Conservation (phyloP, 2,797 vertebrate species). For the Xerus rutilus region DNA sequence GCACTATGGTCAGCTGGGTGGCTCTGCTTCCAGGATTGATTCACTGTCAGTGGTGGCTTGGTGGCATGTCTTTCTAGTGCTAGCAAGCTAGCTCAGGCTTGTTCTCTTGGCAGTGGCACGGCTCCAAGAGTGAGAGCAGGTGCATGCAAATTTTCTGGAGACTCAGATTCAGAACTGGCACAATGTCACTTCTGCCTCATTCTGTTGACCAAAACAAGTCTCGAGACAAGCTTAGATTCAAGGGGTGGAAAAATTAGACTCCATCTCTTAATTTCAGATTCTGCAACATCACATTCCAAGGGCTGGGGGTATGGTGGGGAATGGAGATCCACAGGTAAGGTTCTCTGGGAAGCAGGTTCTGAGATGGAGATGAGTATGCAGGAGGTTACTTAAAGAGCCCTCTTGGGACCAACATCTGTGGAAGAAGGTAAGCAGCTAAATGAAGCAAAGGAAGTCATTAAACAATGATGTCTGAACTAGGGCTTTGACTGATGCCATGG, state of each 20-base stretch:
- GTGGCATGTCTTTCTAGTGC: not conserved
- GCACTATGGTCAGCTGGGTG: not conserved
- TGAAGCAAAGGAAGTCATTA: not conserved
- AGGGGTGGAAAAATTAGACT: not conserved
- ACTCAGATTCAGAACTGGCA: not conserved
- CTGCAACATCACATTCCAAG: constrained; percentile 9
- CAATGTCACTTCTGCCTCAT: not conserved
- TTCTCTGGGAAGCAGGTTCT: not conserved
- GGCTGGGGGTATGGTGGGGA: not conserved
- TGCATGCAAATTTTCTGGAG: not conserved
- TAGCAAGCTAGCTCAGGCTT: not conserved
- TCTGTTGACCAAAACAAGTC: not conserved
- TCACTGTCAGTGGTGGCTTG: not conserved
- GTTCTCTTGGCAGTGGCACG: not conserved
- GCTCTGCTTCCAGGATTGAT: not conserved
- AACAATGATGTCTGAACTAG: not conserved
- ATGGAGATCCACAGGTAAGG: not conserved
- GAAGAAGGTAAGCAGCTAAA: not conserved
- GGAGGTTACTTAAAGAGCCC: not conserved
- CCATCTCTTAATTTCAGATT: constrained; percentile 10
- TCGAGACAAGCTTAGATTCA: not conserved
- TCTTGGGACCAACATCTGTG: not conserved
- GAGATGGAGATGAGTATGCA: not conserved
- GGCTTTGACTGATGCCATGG: not conserved
- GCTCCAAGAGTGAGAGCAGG: not conserved